phyloP scores from a whole-genome alignment of 2,888 invertebrate species.

The Sphaeridia pumilis region DNA sequence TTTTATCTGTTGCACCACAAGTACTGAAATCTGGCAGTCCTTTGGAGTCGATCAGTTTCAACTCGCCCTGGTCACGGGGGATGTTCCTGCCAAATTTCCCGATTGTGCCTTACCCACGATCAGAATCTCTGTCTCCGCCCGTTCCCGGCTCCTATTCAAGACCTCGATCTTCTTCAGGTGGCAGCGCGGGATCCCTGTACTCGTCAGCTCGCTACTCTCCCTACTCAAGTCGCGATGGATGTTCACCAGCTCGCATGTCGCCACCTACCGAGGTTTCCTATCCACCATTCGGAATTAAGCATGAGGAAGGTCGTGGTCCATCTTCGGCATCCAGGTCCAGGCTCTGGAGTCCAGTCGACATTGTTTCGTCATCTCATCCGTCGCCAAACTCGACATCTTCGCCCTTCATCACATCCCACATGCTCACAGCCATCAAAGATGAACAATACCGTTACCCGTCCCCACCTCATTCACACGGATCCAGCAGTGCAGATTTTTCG shows the following conservation, averaged over 20 bases:
- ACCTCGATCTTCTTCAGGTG: too few species aligned
- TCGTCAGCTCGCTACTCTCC: conserved; percentile 19
- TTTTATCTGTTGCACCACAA: conserved; percentile 25
- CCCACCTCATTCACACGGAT: conserved; percentile 22
- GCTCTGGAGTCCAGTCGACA: conserved; percentile 6
- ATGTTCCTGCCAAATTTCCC: too few species aligned
- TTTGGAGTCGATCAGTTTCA: conserved; percentile 48
- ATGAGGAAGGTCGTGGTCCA: conserved; percentile 2
- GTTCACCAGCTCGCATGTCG: conserved; percentile 36
- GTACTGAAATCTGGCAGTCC: conserved; percentile 37
- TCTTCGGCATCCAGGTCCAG: conserved; percentile 1
- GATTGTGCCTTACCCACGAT: too few species aligned
- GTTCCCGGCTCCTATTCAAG: too few species aligned
- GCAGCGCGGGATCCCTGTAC: too few species aligned
- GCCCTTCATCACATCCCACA: neutral
- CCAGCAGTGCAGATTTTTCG: conserved; percentile 25
- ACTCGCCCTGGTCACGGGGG: conserved; percentile 40
- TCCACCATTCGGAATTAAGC: conserved; percentile 14
- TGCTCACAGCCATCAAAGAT: conserved; percentile 11
- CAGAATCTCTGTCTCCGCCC: too few species aligned
- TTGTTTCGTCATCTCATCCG: neutral
- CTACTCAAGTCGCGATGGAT: conserved; percentile 26
- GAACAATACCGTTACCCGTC: conserved; percentile 22
- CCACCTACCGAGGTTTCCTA: conserved; percentile 35
- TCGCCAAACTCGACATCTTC: neutral